phyloP scores from a whole-genome alignment of 2,797 vertebrate species.

The Otus scops region DNA sequence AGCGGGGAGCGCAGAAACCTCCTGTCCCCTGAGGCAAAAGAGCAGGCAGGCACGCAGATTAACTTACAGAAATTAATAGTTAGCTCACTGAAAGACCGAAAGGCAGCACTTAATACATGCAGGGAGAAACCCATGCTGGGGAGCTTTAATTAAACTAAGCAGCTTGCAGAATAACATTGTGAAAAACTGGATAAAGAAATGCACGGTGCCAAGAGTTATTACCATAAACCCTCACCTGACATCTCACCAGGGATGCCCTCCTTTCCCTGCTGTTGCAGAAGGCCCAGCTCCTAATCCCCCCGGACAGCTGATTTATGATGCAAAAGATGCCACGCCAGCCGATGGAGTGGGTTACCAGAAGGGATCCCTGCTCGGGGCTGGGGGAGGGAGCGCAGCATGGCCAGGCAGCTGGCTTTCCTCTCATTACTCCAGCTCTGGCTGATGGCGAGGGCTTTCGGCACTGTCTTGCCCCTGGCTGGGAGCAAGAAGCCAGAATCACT shows the following conservation, averaged over 20 bases:
- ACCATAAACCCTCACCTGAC: background rate
- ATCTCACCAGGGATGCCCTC: background rate
- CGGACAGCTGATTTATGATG: background rate
- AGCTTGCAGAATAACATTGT: background rate
- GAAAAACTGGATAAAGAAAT: background rate
- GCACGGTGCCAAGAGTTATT: background rate
- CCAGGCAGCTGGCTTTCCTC: background rate
- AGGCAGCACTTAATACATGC: background rate
- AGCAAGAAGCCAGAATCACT: background rate
- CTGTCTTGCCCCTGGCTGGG: background rate
- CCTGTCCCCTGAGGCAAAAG: background rate
- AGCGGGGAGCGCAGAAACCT: background rate
- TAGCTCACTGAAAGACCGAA: background rate
- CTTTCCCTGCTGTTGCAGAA: background rate
- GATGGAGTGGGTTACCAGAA: background rate
- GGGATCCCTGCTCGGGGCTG: background rate
- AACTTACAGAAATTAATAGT: background rate
- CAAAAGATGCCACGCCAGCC: background rate
- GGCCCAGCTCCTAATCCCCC: background rate
- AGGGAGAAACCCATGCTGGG: background rate
- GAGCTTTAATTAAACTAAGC: slow-evolving; percentile 37
- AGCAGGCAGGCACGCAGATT: background rate
- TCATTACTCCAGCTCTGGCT: background rate
- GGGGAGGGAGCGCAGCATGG: accelerated
- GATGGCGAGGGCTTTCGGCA: background rate